Conservation (phyloP, 2,888 invertebrate species). For the Shargacucullia verbasci region DNA sequence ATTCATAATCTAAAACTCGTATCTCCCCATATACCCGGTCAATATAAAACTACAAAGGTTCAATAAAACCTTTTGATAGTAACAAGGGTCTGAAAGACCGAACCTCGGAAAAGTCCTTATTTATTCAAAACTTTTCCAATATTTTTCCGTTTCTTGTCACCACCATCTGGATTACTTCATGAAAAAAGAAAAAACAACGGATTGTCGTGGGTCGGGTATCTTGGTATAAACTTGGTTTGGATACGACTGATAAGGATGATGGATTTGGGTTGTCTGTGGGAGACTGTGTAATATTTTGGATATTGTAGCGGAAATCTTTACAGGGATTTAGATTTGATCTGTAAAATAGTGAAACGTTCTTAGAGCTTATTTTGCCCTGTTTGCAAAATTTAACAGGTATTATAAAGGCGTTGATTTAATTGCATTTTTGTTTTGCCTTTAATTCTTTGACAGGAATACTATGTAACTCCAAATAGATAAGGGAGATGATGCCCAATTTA, state of each 20-base stretch:
- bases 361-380: too few relatives aligned
- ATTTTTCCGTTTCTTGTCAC: conserved; percentile 64
- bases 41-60: conserved; percentile 34
- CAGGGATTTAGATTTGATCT: not conserved
- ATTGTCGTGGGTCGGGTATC: conserved; percentile 36
- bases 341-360: too few relatives aligned
- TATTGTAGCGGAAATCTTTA: conserved; percentile 3
- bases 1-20: conserved; percentile 50
- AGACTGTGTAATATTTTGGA: conserved; percentile 6
- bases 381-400: too few relatives aligned
- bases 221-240: conserved; percentile 17
- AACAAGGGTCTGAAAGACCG: conserved; percentile 32
- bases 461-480: too few relatives aligned
- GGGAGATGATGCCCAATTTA: too few relatives aligned
- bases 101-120: conserved; percentile 46
- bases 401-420: too few relatives aligned
- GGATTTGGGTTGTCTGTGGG: conserved; percentile 12
- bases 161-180: conserved; percentile 64
- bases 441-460: too few relatives aligned
- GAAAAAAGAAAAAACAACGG: conserved; percentile 49
- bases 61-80: conserved; percentile 47
- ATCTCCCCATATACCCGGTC: conserved; percentile 9
- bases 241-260: conserved; percentile 27
- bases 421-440: too few relatives aligned
- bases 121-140: conserved; percentile 74